Evolutionary conservation across 2,797 vertebrate genomes (phyloP), one percentile per base, ranked within the genome.

Genomic region (Rhinatrema bivittatum): DNA sequence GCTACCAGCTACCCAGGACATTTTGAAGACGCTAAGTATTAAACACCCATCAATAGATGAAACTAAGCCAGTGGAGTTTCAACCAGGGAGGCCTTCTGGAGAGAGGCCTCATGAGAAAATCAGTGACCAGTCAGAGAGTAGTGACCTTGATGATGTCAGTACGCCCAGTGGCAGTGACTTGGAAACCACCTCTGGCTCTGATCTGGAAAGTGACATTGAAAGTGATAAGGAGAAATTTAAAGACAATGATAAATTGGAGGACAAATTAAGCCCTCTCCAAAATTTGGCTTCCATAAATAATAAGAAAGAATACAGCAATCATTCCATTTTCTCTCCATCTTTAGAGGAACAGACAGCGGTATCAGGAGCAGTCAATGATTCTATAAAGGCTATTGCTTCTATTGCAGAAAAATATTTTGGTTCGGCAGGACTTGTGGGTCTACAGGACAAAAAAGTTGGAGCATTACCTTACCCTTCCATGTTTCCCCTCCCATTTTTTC

Each of bases 391-490:
- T 76, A 98, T 99, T 72, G 96, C 96, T 67, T 99, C 96, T 68
- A 99, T 99, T 79, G 95, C 96, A 60, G 96, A 99, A 79, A 99
- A 97, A 82, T 99, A 99, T 79, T 99, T 99, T 87, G 96, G 96
- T 79, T 95, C 94, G 48, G 88, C 95, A 53, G 96, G 94, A 75
- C 88, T 99, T 67, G 88, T 88, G 65, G 86, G 93, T 60, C 87
- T 98, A 62, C 95, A 93, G 79, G 92, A 96, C 72, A 99, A 98
- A 86, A 97, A 99, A 79, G 88, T 93, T 9, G 88, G 88, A 54
- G 74, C 91, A 45, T 79, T 98, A 81, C 89, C 91, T 62, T 98
- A 98, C 80, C 93, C 94, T 50, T 93, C 95, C 60, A 91, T 99
- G 93, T 99, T 99, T 81, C 93, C 95, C 41, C 77, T 99, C 74